These are phyloP conservation scores for Tokudaia tokunoshimensis DNA, from an alignment of 2,797 vertebrate species.

Conservation along the genomic window DNA sequence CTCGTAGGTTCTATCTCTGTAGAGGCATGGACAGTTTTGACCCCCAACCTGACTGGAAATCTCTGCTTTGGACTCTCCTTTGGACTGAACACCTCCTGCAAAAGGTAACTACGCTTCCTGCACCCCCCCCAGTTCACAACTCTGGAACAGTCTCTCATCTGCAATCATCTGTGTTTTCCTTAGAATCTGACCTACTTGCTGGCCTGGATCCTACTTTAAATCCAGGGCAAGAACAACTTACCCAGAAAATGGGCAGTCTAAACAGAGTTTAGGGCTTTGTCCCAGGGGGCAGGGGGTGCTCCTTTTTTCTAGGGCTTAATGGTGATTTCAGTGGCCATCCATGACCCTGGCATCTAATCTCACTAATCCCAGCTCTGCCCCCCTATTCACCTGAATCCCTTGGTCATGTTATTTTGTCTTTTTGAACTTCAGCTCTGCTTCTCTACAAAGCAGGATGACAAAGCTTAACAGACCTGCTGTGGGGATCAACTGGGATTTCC, in stretches of 20 bases:
- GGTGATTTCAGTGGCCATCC: background rate
- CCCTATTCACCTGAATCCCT: background rate
- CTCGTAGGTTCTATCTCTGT: background rate
- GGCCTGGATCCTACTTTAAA: background rate
- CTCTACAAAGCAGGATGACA: background rate
- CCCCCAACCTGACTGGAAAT: background rate
- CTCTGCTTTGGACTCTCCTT: background rate
- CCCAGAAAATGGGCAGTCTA: rapidly evolving
- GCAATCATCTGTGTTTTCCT: background rate
- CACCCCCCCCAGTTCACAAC: background rate
- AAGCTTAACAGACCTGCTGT: background rate
- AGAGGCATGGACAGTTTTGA: background rate
- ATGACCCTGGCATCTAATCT: background rate
- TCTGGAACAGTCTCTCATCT: background rate
- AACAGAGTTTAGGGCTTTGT: background rate
- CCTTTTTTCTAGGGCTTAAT: background rate
- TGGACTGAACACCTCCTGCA: rapidly evolving
- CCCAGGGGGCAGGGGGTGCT: rapidly evolving
- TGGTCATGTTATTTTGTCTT: background rate
- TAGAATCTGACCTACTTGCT: background rate
- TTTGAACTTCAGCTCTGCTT: background rate
- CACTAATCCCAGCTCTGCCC: background rate
- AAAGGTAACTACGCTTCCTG: background rate
- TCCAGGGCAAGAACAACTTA: no score
- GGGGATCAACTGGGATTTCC: background rate